Evolutionary conservation across 2,888 invertebrate genomes (phyloP).

Genomic region (Acronicta leporina): DNA sequence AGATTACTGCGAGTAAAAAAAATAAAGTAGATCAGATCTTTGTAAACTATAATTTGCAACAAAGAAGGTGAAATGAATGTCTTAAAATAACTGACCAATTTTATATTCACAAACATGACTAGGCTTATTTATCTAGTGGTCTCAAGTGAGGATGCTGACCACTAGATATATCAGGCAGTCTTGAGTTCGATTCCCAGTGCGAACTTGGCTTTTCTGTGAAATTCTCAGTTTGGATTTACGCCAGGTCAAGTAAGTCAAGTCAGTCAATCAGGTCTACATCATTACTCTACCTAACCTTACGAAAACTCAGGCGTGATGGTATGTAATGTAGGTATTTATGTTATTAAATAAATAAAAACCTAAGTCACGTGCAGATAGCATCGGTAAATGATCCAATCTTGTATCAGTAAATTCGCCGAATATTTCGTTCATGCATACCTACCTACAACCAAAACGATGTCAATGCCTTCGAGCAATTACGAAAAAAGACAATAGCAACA

Average conservation of each 20-base stretch:
- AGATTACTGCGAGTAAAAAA: constrained; percentile 39
- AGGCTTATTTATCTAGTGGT: too few species aligned
- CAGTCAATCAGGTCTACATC: too few species aligned
- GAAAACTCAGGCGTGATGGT: too few species aligned
- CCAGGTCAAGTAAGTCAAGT: too few species aligned
- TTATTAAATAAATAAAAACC: background rate
- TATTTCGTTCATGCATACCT: constrained; percentile 8
- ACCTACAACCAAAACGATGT: constrained; percentile 47
- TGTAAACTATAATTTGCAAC: constrained; percentile 16
- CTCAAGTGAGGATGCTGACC: too few species aligned
- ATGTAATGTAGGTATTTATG: too few species aligned
- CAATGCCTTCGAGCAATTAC: constrained; percentile 62
- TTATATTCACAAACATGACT: too few species aligned
- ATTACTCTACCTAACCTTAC: too few species aligned
- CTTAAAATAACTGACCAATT: background rate
- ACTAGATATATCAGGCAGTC: too few species aligned
- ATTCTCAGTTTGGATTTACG: too few species aligned
- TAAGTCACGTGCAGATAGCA: background rate
- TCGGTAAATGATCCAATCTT: background rate
- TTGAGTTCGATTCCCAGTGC: too few species aligned
- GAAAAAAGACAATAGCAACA: constrained; percentile 66
- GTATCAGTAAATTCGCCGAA: constrained; percentile 1
- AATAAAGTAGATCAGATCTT: constrained; percentile 26
- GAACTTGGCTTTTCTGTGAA: too few species aligned
- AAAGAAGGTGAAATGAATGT: background rate